Conservation (phyloP, 2,888 invertebrate species). For the Rhagium mordax region DNA sequence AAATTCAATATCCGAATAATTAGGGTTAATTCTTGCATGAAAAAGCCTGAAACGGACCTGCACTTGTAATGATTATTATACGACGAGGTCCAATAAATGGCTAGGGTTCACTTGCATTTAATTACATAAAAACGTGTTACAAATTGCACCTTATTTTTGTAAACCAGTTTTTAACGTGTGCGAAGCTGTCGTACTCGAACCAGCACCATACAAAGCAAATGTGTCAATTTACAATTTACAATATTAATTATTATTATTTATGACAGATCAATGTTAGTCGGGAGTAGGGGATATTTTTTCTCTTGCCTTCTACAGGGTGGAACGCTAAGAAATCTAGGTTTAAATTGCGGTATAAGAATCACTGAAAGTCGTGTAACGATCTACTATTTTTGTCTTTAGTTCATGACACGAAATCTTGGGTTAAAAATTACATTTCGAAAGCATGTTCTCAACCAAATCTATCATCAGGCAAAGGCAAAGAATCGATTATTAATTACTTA, state of each 20-base stretch:
- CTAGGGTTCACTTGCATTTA: constrained; percentile 1
- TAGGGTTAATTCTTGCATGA: too few species aligned
- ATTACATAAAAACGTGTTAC: constrained; percentile 31
- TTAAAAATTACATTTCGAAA: too few species aligned
- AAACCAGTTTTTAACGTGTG: constrained; percentile 32
- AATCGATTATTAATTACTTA: too few species aligned
- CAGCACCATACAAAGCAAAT: constrained; percentile 15
- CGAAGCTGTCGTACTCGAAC: background rate
- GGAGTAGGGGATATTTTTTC: background rate
- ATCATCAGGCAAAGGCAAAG: too few species aligned
- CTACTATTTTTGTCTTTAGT: too few species aligned
- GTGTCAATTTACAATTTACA: constrained; percentile 23
- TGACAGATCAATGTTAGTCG: background rate
- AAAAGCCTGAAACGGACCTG: background rate
- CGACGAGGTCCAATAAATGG: background rate
- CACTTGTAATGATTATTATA: background rate
- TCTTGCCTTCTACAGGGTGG: background rate
- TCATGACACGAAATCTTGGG: too few species aligned
- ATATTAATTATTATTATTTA: constrained; percentile 30
- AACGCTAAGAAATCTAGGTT: background rate
- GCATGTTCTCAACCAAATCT: too few species aligned
- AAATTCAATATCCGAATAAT: too few species aligned
- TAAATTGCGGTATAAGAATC: too few species aligned
- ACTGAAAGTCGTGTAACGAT: too few species aligned
- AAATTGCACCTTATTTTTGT: constrained; percentile 35